Evolutionary conservation across 2,797 vertebrate species (phyloP).

Genomic region (Bovichtus diacanthus): DNA sequence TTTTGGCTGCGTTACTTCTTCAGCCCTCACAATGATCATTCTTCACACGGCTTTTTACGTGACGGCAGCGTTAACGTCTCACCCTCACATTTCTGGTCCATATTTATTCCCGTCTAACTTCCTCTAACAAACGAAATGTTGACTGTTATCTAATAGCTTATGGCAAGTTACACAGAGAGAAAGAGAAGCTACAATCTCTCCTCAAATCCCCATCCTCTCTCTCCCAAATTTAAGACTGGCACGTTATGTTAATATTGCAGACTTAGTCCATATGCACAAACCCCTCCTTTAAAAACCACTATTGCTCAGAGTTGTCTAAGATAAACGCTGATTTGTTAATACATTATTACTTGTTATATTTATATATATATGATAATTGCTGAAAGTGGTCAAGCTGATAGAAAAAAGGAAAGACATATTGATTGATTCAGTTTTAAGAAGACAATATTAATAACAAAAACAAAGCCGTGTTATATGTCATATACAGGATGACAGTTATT

Average conservation of each 20-base stretch:
- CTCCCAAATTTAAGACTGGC: conserved; percentile 90
- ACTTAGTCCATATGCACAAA: conserved; percentile 92
- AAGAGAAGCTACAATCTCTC: conserved; percentile 87
- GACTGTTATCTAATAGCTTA: conserved; percentile 87
- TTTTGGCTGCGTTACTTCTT: conserved; percentile 4
- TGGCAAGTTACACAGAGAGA: conserved; percentile 85
- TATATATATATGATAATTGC: conserved; percentile 89
- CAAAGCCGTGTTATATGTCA: conserved; percentile 86
- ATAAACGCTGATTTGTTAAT: conserved; percentile 89
- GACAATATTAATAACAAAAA: conserved; percentile 90
- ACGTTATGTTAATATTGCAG: conserved; percentile 95
- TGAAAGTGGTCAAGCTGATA: conserved; percentile 96
- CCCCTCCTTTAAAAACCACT: conserved; percentile 90
- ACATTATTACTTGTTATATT: conserved; percentile 80
- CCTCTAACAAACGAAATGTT: conserved; percentile 42
- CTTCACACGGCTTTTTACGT: conserved; percentile 8
- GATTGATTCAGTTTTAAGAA: conserved; percentile 91
- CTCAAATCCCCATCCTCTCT: conserved; percentile 62
- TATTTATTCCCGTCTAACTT: conserved; percentile 18
- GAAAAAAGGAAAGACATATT: conserved; percentile 90
- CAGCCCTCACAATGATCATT: not conserved
- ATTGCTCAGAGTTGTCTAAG: conserved; percentile 94
- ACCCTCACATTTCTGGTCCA: conserved; percentile 42
- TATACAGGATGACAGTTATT: conserved; percentile 85
- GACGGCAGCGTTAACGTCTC: conserved; percentile 11